A percentile compares a stretch with the other conserved stretches of the same genome.
Conservation (phyloP, 2,113 vertebrate genomes). For the Cacatua alba region DNA sequence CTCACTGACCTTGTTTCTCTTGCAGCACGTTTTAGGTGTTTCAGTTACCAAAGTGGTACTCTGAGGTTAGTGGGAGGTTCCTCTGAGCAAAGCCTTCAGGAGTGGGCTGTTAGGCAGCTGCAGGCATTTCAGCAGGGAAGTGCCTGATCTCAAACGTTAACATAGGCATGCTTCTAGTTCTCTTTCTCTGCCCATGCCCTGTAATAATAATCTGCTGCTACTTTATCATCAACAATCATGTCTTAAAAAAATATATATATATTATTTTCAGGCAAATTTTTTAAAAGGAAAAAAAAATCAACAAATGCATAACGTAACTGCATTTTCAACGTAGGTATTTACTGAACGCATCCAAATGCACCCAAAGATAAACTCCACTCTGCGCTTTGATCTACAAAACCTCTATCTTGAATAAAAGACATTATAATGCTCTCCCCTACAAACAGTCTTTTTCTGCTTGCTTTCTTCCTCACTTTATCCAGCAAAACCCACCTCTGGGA, state of each 20-base stretch:
- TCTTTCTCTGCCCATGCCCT: background rate
- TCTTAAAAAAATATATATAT: background rate
- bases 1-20: background rate
- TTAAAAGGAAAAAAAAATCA: background rate
- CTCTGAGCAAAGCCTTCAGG: background rate
- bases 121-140: background rate
- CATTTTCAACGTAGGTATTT: background rate
- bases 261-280: background rate
- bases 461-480: background rate
- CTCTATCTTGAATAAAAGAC: slow-evolving; percentile 18
- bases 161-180: background rate
- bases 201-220: background rate
- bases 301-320: background rate
- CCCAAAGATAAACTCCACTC: background rate
- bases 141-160: background rate
- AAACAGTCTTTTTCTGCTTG: background rate
- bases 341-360: background rate
- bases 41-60: background rate
- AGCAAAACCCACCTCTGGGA: background rate
- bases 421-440: background rate
- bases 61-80: background rate
- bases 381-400: background rate
- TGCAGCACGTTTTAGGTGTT: background rate
- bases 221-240: background rate
- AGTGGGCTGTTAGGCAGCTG: background rate